Conservation (phyloP, 1,140 invertebrate species). For the Drosophila prosaltans region DNA sequence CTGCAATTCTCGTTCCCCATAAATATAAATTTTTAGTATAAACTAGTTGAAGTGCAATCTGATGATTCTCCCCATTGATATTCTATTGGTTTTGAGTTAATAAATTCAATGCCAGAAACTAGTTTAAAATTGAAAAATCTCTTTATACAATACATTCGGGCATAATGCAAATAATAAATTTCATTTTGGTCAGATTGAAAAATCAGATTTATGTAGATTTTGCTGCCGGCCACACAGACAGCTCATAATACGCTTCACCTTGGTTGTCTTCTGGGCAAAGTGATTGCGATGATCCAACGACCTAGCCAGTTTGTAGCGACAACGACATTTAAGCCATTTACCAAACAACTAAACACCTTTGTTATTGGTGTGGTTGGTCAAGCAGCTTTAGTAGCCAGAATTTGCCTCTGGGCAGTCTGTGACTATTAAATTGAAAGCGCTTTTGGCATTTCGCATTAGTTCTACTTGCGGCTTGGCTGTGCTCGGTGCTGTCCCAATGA, state of each 20-base stretch:
- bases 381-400: slow-evolving; percentile 27
- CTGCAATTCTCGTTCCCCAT: slow-evolving; percentile 12
- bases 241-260: slow-evolving; percentile 18
- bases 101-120: slow-evolving; percentile 56
- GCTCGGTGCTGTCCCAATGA: slow-evolving; percentile 52
- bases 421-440: slow-evolving; percentile 66
- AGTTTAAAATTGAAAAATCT: slow-evolving; percentile 51
- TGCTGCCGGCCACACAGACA: slow-evolving; percentile 11
- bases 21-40: slow-evolving; percentile 22
- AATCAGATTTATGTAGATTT: slow-evolving; percentile 7
- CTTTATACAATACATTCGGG: slow-evolving; percentile 47
- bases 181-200: slow-evolving; percentile 41
- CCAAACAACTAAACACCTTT: slow-evolving; percentile 39
- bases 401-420: slow-evolving; percentile 16
- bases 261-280: not conserved
- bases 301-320: slow-evolving; percentile 23
- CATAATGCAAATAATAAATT: slow-evolving; percentile 71
- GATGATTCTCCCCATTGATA: not conserved
- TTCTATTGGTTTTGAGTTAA: slow-evolving; percentile 26
- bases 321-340: slow-evolving; percentile 43
- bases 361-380: slow-evolving; percentile 23
- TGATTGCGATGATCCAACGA: slow-evolving; percentile 23
- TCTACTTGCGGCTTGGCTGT: slow-evolving; percentile 53
- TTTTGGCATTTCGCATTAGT: slow-evolving; percentile 64
- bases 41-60: slow-evolving; percentile 21